These are phyloP conservation scores for Leptopilina syphax DNA, from an alignment of 2,888 invertebrate species.

Conservation along the genomic window DNA sequence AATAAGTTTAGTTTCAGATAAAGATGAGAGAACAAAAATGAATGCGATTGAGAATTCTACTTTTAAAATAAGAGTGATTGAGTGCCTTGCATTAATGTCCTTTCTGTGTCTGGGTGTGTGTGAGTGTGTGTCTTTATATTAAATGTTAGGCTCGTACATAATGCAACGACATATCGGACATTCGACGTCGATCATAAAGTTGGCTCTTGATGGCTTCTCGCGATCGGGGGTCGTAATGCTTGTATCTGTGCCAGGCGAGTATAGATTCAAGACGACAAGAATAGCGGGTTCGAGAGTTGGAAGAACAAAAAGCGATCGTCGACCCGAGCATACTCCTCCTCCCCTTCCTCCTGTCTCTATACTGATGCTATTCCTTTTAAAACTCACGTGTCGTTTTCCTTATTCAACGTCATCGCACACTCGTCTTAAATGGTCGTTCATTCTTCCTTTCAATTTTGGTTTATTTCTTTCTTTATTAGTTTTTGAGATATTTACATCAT, in stretches of 20 bases:
- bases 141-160: constrained; percentile 48
- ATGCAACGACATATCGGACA: constrained; percentile 43
- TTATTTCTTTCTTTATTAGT: neutral
- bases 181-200: constrained; percentile 56
- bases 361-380: neutral
- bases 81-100: constrained; percentile 78
- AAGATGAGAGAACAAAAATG: no score
- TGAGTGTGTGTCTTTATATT: constrained; percentile 41
- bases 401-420: constrained; percentile 3
- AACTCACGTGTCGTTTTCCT: constrained; percentile 23
- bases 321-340: constrained; percentile 2
- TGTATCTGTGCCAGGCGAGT: constrained; percentile 22
- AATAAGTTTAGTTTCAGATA: no score
- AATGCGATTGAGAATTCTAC: neutral
- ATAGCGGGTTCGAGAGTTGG: constrained; percentile 42
- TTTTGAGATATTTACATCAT: no score
- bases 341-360: no score
- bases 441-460: neutral
- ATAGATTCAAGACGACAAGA: constrained; percentile 43
- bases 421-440: no score
- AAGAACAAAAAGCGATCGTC: constrained; percentile 44
- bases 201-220: constrained; percentile 51
- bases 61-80: constrained; percentile 65
- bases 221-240: constrained; percentile 49
- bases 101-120: neutral